phyloP scores from a whole-genome alignment of 2,888 invertebrate species.

The Aleiodes alternator region DNA sequence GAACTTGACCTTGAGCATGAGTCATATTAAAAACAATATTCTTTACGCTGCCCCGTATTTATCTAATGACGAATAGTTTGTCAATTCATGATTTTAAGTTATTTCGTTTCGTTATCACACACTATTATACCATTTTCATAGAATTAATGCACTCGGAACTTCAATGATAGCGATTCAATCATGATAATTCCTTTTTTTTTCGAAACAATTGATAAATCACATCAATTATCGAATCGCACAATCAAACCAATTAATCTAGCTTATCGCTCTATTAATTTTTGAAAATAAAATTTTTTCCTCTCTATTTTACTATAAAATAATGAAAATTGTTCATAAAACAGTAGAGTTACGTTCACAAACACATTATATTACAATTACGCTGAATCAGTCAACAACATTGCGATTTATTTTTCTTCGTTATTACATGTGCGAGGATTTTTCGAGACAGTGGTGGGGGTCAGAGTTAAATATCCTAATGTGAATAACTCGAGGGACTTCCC shows the following conservation, averaged over 20 bases:
- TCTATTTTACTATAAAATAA: neutral
- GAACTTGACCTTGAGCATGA: neutral
- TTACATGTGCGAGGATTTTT: conserved; percentile 45
- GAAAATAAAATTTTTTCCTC: neutral
- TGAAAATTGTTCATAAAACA: neutral
- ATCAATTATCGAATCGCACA: neutral
- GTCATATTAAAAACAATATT: no score
- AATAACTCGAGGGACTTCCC: conserved; percentile 63
- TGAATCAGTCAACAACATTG: conserved; percentile 10
- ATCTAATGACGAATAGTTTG: no score
- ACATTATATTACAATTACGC: conserved; percentile 2
- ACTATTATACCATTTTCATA: no score
- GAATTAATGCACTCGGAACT: no score
- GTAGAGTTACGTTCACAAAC: conserved; percentile 26
- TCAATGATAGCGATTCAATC: no score
- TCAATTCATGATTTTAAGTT: no score
- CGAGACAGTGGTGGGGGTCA: conserved; percentile 15
- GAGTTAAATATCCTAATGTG: conserved; percentile 59
- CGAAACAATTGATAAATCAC: no score
- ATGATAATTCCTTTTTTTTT: no score
- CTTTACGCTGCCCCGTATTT: no score
- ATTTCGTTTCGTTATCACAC: no score
- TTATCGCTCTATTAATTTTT: conserved; percentile 12
- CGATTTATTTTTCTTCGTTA: neutral
- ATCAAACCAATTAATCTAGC: conserved; percentile 11